Base-by-base conservation (phyloP, 2,113 vertebrate species). In the Callospermophilus lateralis region DNA sequence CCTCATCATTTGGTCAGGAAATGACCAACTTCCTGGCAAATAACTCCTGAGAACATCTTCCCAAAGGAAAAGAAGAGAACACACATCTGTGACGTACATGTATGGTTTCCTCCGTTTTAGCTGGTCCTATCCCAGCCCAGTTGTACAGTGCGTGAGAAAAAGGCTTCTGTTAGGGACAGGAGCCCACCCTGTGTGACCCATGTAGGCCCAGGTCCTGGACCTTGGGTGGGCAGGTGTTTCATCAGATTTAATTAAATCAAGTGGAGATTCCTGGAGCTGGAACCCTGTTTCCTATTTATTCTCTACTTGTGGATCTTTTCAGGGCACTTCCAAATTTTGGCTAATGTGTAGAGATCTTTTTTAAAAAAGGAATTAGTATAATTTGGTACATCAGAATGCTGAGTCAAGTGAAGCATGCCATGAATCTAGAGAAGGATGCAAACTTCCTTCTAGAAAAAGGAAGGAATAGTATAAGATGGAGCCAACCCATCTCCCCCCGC, bases 11-110 rank as follows among this genome's bases (percentile, higher is more conserved):
- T 78, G 90, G 45, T 45, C 89, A 94, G 97, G 97, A 97, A 96
- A 74, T 95, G 96, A 96, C 92, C 89, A 16, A 39, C 87, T 96
- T 98, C 97, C 97, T 76, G 83, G 87, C 84, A 83, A 86, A 94
- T 95, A 89, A 72, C 77, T 92, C 84, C 76, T 76, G 39, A 87
- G 91, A 95, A 90, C 89, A 85, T 94, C 96, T 93, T 95, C 48
- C 48, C n/a, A 63, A 61, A 81, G 61, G 89, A 34, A 77, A 94
- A 73, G 74, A 48, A 76, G 80, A 77, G 93, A 96, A 84, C 73
- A 74, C 45, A 19, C 6, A 45, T 77, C 84, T 87, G 80, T 76
- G 85, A 96, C 51, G 16, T 55, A 32, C 16, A 10, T 13, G 28
- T n/a, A 48, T 51, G 30, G 67, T 74, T 90, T 94, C 91, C 89